Percentiles rank a stretch among this genome's conserved stretches.
Conservation (phyloP, 2,888 invertebrate genomes). For the Apamea crenata region DNA sequence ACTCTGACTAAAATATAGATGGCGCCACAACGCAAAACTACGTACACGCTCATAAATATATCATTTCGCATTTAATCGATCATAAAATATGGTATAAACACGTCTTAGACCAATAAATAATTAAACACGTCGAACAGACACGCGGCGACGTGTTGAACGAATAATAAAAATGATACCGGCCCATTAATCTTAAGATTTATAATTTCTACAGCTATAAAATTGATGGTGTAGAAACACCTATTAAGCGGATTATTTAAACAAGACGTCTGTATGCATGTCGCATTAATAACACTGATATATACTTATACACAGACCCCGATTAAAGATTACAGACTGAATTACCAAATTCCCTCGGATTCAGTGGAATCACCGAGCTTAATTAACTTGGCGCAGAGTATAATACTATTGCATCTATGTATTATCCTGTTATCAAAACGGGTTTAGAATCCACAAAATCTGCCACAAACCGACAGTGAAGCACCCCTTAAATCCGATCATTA, state of each 20-base stretch:
- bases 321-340: conserved; percentile 59
- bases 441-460: conserved; percentile 65
- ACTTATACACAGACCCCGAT: conserved; percentile 43
- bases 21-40: conserved; percentile 77
- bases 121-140: conserved; percentile 70
- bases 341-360: conserved; percentile 53
- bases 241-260: conserved; percentile 62
- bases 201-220: conserved; percentile 63
- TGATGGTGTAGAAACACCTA: conserved; percentile 55
- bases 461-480: conserved; percentile 63
- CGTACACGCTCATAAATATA: conserved; percentile 80
- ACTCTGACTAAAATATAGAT: conserved; percentile 74
- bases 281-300: conserved; percentile 60
- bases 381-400: conserved; percentile 51
- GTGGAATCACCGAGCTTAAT: conserved; percentile 53
- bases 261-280: conserved; percentile 44
- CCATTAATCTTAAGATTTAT: conserved; percentile 65
- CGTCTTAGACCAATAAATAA: conserved; percentile 76
- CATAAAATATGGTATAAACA: conserved; percentile 81
- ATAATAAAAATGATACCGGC: conserved; percentile 65
- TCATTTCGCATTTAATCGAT: conserved; percentile 79
- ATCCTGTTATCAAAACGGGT: conserved; percentile 61
- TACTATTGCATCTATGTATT: conserved; percentile 55
- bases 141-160: conserved; percentile 69
- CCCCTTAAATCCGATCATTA: conserved; percentile 77